Percentiles rank a stretch among this genome's conserved stretches.
Conservation (phyloP, 2,888 invertebrate genomes). For the Danaus chrysippus region DNA sequence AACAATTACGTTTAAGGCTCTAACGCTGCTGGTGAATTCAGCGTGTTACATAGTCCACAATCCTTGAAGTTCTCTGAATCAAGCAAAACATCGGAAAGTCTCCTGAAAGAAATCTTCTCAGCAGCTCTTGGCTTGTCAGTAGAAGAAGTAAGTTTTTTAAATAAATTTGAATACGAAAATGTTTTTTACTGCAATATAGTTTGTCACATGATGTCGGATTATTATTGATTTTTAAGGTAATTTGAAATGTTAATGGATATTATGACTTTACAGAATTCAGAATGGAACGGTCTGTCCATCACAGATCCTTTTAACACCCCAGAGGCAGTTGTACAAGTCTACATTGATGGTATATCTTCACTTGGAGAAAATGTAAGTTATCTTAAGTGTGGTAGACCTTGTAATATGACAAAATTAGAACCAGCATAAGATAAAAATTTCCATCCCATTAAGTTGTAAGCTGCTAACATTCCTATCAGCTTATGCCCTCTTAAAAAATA, state of each 20-base stretch:
- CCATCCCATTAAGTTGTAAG: neutral
- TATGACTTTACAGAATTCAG: conserved; percentile 66
- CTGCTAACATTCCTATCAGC: neutral
- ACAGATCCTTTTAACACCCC: conserved; percentile 85
- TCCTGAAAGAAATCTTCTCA: conserved; percentile 84
- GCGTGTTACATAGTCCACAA: conserved; percentile 82
- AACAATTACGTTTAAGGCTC: conserved; percentile 53
- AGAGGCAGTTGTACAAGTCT: conserved; percentile 84
- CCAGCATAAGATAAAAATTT: too few relatives aligned
- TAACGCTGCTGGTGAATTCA: conserved; percentile 82
- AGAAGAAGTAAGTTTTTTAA: conserved; percentile 78
- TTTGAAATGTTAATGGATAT: neutral
- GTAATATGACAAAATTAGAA: neutral
- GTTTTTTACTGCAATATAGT: neutral
- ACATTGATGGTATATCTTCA: conserved; percentile 83
- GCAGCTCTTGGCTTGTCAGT: conserved; percentile 85
- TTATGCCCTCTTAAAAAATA: neutral
- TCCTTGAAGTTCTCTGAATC: conserved; percentile 84
- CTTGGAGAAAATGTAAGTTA: conserved; percentile 66
- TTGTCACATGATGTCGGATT: conserved; percentile 1
- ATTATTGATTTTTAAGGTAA: neutral
- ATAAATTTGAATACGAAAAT: neutral
- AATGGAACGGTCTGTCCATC: conserved; percentile 85
- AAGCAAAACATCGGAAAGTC: conserved; percentile 80
- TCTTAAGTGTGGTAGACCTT: neutral